Conservation (phyloP, 2,888 invertebrate species). For the Acanthococcus lagerstroemiae region DNA sequence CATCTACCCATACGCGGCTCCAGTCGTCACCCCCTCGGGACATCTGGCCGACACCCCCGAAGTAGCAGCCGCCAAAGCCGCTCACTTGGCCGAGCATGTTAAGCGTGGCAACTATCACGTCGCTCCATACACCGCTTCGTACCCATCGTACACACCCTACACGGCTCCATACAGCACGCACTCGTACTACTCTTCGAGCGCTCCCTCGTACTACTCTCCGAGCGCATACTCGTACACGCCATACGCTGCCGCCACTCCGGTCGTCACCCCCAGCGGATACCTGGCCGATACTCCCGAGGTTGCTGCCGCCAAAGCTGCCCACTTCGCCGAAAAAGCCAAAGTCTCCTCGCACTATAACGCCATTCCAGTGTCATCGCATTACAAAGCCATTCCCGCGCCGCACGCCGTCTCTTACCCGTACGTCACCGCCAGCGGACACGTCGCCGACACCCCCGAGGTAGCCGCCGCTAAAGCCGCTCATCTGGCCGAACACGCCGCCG, state of each 20-base stretch:
- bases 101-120: slow-evolving; percentile 24
- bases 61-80: slow-evolving; percentile 43
- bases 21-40: slow-evolving; percentile 40
- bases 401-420: neutral
- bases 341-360: slow-evolving; percentile 32
- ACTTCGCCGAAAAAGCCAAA: slow-evolving; percentile 34
- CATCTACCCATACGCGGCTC: slow-evolving; percentile 25
- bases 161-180: slow-evolving; percentile 43
- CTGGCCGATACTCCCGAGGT: slow-evolving; percentile 34
- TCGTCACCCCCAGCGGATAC: slow-evolving; percentile 34
- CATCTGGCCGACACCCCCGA: slow-evolving; percentile 44
- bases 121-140: slow-evolving; percentile 35
- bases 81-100: slow-evolving; percentile 43
- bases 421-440: slow-evolving; percentile 31
- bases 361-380: slow-evolving; percentile 30
- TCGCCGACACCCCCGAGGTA: slow-evolving; percentile 34
- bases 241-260: slow-evolving; percentile 34
- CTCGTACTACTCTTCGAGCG: slow-evolving; percentile 35
- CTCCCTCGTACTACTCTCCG: slow-evolving; percentile 34
- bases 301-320: slow-evolving; percentile 35
- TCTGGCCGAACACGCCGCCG: slow-evolving; percentile 40
- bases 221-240: slow-evolving; percentile 35
- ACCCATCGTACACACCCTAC: slow-evolving; percentile 35
- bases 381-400: slow-evolving; percentile 20
- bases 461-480: slow-evolving; percentile 35